Base-by-base conservation (phyloP, 2,888 invertebrate genomes). In the Amblyteles armatorius region DNA sequence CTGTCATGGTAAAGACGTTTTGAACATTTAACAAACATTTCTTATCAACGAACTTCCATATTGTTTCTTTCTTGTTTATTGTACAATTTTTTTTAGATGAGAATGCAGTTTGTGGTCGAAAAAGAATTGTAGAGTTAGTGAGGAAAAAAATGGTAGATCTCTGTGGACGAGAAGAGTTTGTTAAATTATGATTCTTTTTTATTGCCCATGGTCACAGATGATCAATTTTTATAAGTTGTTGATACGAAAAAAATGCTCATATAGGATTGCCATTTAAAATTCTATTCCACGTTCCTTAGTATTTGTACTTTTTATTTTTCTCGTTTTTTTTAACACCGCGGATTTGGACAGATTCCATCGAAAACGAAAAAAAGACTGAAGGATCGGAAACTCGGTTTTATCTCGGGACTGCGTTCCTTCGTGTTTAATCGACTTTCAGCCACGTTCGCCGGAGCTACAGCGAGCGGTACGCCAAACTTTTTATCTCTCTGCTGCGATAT, bases 391-490 rank as follows among this genome's bases (percentile, higher is more conserved):
- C 33, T 50, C 50, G 76, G 29, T 52, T 79, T 65, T 76, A 55
- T 71, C 74, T 68, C 60, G 13, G 36, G 57, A 73, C 68, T 50
- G 52, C 63, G 71, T 11, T 77, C 19, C 52, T 33, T 60, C 68
- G 67, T 60, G 60, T 52, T 50, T 72, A 57, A 81, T 73, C 44
- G 72, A 40, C 36, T 55, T 67, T 13, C 60, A 22, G 16, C 52
- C 55, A 19, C 65, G 80, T 55, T 16, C 29, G 71, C 63, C 33
- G 3, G n/a, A 77, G 52, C 73, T 78, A 22, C 29, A 55, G 48
- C 33, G 33, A 77, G 40, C 73, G 9, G 22, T 16, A 36, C 65
- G 44, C 29, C 36, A 77, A 81, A 72, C 71, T 79, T 84, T 84
- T 84, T 78, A 78, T 68, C 77, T 63, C 44, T 50, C 68, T 29